Conservation (phyloP, 2,888 invertebrate genomes). For the Spialia ferax region DNA sequence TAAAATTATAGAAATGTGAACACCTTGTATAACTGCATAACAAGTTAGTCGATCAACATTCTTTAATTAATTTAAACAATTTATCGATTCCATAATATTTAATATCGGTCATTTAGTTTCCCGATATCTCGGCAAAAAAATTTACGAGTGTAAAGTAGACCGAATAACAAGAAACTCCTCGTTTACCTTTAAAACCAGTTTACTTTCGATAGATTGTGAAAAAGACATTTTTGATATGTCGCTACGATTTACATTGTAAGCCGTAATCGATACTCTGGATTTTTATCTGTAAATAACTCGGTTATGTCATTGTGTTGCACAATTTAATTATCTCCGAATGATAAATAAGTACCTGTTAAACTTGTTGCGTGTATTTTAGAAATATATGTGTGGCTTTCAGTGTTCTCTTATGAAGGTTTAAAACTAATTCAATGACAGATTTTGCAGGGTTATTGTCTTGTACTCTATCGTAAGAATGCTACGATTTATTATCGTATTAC, state of each 20-base stretch:
- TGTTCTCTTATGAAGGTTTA: no score
- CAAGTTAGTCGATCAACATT: not conserved
- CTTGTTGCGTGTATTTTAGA: not conserved
- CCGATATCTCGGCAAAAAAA: slow-evolving; percentile 12
- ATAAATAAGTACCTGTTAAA: not conserved
- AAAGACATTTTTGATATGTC: slow-evolving; percentile 18
- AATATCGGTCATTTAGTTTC: slow-evolving; percentile 11
- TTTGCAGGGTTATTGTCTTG: no score
- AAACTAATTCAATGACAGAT: no score
- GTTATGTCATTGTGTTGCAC: slow-evolving; percentile 3
- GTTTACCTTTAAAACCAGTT: slow-evolving; percentile 47
- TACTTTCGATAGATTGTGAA: slow-evolving; percentile 44
- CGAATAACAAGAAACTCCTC: slow-evolving; percentile 27
- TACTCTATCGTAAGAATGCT: no score
- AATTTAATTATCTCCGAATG: slow-evolving; percentile 1
- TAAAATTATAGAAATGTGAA: not conserved
- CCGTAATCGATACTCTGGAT: slow-evolving; percentile 12
- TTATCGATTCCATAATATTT: slow-evolving; percentile 17
- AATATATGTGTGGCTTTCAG: no score
- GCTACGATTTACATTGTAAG: slow-evolving; percentile 8
- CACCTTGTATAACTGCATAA: not conserved
- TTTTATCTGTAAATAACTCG: slow-evolving; percentile 8
- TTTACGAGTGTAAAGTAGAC: not conserved
- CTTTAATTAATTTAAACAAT: not conserved
- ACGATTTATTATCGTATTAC: no score